Evolutionary conservation across 2,797 vertebrate species (phyloP).

Genomic region (Lithobates sylvaticus): DNA sequence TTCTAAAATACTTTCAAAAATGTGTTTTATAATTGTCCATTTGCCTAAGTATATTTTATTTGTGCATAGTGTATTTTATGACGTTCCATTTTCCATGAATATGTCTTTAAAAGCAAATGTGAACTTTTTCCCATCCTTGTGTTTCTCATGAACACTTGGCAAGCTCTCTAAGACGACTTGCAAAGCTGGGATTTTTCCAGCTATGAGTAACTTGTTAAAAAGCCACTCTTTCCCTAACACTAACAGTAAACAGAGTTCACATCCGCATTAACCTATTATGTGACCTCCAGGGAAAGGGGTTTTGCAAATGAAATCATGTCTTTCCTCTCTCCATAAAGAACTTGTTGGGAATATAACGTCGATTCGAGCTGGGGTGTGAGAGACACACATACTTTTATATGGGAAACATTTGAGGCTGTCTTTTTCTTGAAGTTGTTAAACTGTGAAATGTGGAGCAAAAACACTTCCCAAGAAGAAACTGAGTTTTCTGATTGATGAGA

Average conservation of each 20-base stretch:
- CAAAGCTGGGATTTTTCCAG: conserved; percentile 96
- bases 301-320: conserved; percentile 71
- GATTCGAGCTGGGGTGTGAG: conserved; percentile 51
- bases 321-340: conserved; percentile 79
- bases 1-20: too few species aligned
- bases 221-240: conserved; percentile 96
- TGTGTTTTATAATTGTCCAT: too few species aligned
- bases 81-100: conserved; percentile 83
- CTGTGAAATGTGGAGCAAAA: conserved; percentile 14
- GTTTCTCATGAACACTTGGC: conserved; percentile 99
- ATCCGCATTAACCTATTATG: conserved; percentile 81
- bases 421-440: background rate
- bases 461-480: background rate
- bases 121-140: conserved; percentile 92
- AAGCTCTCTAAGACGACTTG: conserved; percentile 91
- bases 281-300: conserved; percentile 76
- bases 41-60: conserved; percentile 17
- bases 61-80: conserved; percentile 52
- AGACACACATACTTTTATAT: conserved; percentile 28
- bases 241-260: conserved; percentile 86
- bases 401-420: conserved; percentile 30
- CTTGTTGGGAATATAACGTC: conserved; percentile 66
- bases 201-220: conserved; percentile 97
- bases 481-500: background rate
- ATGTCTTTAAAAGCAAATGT: conserved; percentile 81